Evolutionary conservation across 2,888 invertebrate species (phyloP).

Genomic region (Ophion obscuratus): DNA sequence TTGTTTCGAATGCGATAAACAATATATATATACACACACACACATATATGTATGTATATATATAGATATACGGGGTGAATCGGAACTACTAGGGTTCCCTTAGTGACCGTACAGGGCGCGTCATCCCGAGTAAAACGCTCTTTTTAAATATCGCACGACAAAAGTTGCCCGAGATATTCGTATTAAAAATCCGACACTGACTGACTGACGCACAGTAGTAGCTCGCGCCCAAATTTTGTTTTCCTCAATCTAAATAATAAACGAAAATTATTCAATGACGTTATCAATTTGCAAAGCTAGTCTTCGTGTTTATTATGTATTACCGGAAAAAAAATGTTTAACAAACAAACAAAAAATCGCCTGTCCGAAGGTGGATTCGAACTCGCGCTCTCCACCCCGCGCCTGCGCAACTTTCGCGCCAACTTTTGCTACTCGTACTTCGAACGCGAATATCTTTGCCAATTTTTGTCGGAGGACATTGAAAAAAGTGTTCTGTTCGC

Average conservation of each 20-base stretch:
- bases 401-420: no score
- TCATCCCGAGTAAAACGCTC: background rate
- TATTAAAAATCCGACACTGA: background rate
- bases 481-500: background rate
- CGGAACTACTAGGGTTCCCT: background rate
- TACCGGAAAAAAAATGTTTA: background rate
- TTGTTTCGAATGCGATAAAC: constrained; percentile 76
- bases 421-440: background rate
- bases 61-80: background rate
- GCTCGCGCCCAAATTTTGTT: no score
- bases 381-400: background rate
- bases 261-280: no score
- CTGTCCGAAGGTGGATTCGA: background rate
- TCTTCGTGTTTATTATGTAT: no score
- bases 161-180: background rate
- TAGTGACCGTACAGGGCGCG: background rate
- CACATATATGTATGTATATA: constrained; percentile 26
- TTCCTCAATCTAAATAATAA: no score
- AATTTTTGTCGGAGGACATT: background rate
- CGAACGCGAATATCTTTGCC: background rate
- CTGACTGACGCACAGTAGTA: no score
- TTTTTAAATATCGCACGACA: background rate
- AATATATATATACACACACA: constrained; percentile 21
- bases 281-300: no score
- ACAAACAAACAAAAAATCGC: background rate